Percentiles rank a stretch among this genome's conserved stretches.
These are phyloP conservation scores for Oeneis ivallda DNA, from an alignment of 2,888 invertebrate species.

Conservation along the genomic window DNA sequence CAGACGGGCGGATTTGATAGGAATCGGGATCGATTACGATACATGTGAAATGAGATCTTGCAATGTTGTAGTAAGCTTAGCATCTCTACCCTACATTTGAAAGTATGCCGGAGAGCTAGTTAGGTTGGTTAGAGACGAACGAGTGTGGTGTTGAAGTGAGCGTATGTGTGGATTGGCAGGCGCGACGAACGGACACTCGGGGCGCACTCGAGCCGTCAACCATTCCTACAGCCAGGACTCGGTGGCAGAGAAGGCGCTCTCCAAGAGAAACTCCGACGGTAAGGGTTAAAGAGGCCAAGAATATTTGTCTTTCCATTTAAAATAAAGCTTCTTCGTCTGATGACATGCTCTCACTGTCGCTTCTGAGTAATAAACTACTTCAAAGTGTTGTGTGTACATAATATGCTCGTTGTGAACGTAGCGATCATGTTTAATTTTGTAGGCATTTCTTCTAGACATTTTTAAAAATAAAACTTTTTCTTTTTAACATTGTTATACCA, in stretches of 20 bases:
- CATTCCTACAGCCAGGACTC: conserved; percentile 91
- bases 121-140: conserved; percentile 29
- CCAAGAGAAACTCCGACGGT: conserved; percentile 93
- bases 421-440: conserved; percentile 27
- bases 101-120: conserved; percentile 23
- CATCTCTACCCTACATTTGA: conserved; percentile 19
- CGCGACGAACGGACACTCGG: conserved; percentile 69
- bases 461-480: conserved; percentile 3
- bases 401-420: conserved; percentile 14
- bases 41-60: conserved; percentile 23
- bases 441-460: conserved; percentile 14
- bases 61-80: conserved; percentile 21
- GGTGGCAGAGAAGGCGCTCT: conserved; percentile 89
- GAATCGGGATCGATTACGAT: conserved; percentile 39
- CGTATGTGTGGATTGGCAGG: conserved; percentile 77
- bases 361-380: conserved; percentile 54
- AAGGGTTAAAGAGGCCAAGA: conserved; percentile 70
- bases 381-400: conserved; percentile 36
- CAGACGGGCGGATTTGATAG: conserved; percentile 53
- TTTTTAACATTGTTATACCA: conserved; percentile 2
- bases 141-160: conserved; percentile 65
- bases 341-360: conserved; percentile 66
- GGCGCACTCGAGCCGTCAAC: conserved; percentile 76
- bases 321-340: conserved; percentile 56
- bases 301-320: conserved; percentile 55